Evolutionary conservation across 1,140 invertebrate species (phyloP), one percentile per base, ranked within the genome.

Genomic region (Oryzaephilus surinamensis): DNA sequence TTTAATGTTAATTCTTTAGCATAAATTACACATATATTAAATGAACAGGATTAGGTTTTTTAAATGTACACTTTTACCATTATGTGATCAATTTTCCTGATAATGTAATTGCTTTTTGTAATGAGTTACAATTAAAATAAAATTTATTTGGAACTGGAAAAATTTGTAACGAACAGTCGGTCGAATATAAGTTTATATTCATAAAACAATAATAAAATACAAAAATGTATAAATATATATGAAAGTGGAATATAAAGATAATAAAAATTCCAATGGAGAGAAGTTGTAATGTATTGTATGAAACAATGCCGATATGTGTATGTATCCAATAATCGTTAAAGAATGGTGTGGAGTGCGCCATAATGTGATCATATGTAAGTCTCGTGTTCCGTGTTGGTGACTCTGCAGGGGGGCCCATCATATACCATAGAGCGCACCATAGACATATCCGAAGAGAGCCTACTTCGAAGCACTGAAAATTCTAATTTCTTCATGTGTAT

Each of bases 311-410:
- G 45, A 12, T 32, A 33, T 36, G 36, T 38, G 23, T 31, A 20
- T 24, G 34, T 30, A 14, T 19, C 38, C 35, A 48, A 45, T 45
- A 48, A 48, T 41, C 42, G 42, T 48, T 45, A 45, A 44, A 42
- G 41, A 30, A 35, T 38, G 34, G 32, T 38, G 45, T 38, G 36
- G 41, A 45, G 42, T 48, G 42, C 31, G 37, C 33, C 27, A 32
- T 44, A 38, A 48, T 48, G 46, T 26, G 38, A 48, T 48, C 46
- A 38, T 45, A 45, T 43, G 34, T 48, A 35, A 41, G 46, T 27
- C 46, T 41, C 42, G 42, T 45, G 46, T 48, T 45, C 38, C 32
- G 38, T 45, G 42, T 48, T 41, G 34, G 38, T 32, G 20, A 34
- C 42, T 30, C 46, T 23, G 32, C 42, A 33, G 46, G 42, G 38